A percentile compares a stretch with the other conserved stretches of the same genome.
phyloP scores from a whole-genome alignment of 1,140 invertebrate species.

The Eurytemora carolleeae region DNA sequence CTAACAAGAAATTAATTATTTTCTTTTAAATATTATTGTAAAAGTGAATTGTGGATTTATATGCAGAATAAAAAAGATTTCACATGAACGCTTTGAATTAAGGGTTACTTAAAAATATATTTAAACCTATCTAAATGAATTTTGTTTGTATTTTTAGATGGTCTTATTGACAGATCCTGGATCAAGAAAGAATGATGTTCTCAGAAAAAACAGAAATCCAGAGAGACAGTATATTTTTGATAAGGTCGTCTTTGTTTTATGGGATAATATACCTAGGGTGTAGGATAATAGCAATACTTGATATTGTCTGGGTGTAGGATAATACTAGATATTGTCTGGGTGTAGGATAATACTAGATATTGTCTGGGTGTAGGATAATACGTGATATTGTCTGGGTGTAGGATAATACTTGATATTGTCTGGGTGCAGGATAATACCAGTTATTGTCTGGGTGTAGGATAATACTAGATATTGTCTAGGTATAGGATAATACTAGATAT shows the following conservation, averaged over 20 bases:
- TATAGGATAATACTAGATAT: no score
- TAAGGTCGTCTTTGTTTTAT: no score
- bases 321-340: neutral
- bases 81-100: neutral
- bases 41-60: neutral
- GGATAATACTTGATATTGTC: no score
- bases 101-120: neutral
- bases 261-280: no score
- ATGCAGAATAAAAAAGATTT: slow-evolving; percentile 25
- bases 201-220: slow-evolving; percentile 5
- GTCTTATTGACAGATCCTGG: slow-evolving; percentile 1
- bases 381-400: no score
- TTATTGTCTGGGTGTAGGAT: no score
- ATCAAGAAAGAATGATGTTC: neutral
- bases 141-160: neutral
- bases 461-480: no score
- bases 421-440: no score
- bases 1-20: neutral
- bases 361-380: neutral
- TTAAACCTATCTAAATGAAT: slow-evolving; percentile 1
- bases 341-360: neutral
- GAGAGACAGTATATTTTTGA: slow-evolving; percentile 12
- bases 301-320: neutral
- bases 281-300: no score
- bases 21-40: slow-evolving; percentile 22